Evolutionary conservation across 2,113 vertebrate species (phyloP).

Genomic region (Passerina amoena): DNA sequence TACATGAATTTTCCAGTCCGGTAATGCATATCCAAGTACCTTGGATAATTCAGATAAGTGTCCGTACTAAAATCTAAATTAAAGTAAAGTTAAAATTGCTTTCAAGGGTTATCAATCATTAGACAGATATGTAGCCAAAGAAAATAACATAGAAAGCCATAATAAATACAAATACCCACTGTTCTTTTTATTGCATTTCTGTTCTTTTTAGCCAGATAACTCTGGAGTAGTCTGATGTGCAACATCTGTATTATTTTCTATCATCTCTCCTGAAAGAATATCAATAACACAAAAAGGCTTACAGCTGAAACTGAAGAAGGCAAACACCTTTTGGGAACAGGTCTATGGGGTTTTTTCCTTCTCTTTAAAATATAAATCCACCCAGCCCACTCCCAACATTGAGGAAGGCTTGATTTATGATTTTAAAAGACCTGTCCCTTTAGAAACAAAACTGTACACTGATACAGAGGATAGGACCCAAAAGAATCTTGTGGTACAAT

Average conservation of each 20-base stretch:
- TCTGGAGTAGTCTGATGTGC: neutral
- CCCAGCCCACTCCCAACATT: neutral
- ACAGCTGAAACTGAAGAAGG: neutral
- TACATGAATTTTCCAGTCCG: conserved; percentile 30
- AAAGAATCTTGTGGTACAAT: neutral
- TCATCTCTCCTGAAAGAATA: neutral
- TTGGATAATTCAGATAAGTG: neutral
- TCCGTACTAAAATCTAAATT: neutral
- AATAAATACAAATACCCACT: neutral
- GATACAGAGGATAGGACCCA: neutral
- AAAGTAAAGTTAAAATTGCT: neutral
- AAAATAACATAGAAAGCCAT: neutral
- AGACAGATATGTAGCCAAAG: neutral
- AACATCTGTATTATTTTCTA: neutral
- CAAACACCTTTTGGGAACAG: fast-evolving
- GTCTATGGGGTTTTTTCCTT: fast-evolving
- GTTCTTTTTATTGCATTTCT: neutral
- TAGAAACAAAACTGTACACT: neutral
- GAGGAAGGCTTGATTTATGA: neutral
- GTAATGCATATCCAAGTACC: conserved; percentile 3
- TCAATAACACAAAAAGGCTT: neutral
- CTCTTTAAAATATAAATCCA: neutral
- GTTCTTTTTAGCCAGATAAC: neutral
- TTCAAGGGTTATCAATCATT: neutral
- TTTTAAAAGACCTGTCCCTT: neutral